Conservation (phyloP, 2,113 vertebrate genomes). For the Reinhardtius hippoglossoides region DNA sequence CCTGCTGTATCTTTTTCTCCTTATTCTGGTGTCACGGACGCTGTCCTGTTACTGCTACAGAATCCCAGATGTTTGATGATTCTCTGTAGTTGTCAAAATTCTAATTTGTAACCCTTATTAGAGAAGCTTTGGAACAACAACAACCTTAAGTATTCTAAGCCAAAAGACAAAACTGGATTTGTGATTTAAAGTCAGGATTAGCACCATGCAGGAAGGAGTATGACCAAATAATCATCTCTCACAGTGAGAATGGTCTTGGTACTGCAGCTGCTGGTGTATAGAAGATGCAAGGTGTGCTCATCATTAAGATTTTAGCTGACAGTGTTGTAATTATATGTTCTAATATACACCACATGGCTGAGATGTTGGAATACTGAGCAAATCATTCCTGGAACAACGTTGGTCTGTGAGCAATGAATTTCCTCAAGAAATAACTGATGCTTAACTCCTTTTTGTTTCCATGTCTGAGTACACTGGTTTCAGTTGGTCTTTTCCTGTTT, state of each 20-base stretch:
- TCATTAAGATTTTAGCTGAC: neutral
- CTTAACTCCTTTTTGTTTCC: constrained; percentile 26
- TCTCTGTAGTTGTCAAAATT: too few relatives aligned
- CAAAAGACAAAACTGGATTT: neutral
- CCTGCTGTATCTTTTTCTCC: too few relatives aligned
- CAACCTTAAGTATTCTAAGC: neutral
- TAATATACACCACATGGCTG: neutral
- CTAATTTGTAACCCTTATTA: too few relatives aligned
- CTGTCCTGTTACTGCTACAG: too few relatives aligned
- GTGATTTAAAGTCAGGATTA: neutral
- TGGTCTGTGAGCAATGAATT: constrained; percentile 7
- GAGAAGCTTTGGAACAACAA: too few relatives aligned
- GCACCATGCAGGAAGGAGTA: neutral
- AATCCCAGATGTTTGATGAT: too few relatives aligned
- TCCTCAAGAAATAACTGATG: constrained; percentile 46
- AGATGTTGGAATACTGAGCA: neutral
- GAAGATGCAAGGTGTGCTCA: neutral
- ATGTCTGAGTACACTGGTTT: constrained; percentile 20
- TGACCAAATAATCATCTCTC: neutral
- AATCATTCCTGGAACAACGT: neutral
- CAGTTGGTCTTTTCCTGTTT: constrained; percentile 21
- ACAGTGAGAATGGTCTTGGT: neutral
- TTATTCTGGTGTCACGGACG: too few relatives aligned
- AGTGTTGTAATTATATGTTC: neutral
- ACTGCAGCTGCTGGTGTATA: neutral